phyloP scores from a whole-genome alignment of 2,113 vertebrate genomes.

The Entelurus aequoreus region DNA sequence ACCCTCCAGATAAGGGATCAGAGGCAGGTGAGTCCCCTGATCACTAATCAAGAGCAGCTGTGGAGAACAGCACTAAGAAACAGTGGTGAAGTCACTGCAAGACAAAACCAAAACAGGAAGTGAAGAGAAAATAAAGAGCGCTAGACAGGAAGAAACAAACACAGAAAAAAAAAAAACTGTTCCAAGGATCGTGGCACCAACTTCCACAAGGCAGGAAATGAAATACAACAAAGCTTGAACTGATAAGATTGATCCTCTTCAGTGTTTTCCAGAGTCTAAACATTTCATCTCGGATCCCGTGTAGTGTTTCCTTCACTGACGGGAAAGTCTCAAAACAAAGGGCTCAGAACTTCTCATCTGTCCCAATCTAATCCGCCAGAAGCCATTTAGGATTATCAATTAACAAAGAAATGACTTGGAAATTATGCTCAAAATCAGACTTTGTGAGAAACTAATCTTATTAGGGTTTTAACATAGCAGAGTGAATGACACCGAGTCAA shows the following conservation, averaged over 20 bases:
- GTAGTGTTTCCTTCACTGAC: not conserved
- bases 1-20: too few relatives aligned
- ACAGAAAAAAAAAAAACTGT: not conserved
- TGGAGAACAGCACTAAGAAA: too few relatives aligned
- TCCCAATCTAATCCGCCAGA: slow-evolving; percentile 26
- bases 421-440: slow-evolving; percentile 36
- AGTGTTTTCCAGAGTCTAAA: not conserved
- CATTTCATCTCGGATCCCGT: not conserved
- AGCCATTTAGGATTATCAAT: slow-evolving; percentile 26
- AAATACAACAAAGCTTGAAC: not conserved
- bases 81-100: too few relatives aligned
- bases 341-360: slow-evolving; percentile 13
- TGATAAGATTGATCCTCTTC: not conserved
- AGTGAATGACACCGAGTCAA: slow-evolving; percentile 28
- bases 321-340: slow-evolving; percentile 7
- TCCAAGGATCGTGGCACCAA: too few relatives aligned
- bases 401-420: slow-evolving; percentile 22
- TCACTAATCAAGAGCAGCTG: too few relatives aligned
- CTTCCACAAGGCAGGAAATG: not conserved
- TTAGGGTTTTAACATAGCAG: slow-evolving; percentile 40
- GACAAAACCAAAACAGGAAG: too few relatives aligned
- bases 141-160: too few relatives aligned
- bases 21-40: too few relatives aligned
- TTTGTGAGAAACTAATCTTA: slow-evolving; percentile 43
- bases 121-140: too few relatives aligned